Conservation (phyloP, 2,797 vertebrate species). For the Eulemur mongoz region DNA sequence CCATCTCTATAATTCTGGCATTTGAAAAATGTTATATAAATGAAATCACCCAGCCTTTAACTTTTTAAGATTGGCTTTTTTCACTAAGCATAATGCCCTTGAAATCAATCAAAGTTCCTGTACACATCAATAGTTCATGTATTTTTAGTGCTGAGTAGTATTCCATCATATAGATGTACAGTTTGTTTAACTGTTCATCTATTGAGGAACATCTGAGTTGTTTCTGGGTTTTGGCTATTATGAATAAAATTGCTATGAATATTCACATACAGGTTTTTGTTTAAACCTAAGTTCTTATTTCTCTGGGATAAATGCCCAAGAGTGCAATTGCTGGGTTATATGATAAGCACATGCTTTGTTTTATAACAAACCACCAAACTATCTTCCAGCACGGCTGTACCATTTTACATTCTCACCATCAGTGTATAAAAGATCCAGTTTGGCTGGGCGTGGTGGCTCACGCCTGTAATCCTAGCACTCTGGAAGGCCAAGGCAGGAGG, state of each 20-base stretch:
- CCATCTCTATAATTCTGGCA: constrained; percentile 11
- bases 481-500: too few species aligned
- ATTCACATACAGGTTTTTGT: neutral
- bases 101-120: constrained; percentile 32
- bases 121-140: neutral
- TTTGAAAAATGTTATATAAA: constrained; percentile 33
- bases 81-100: constrained; percentile 30
- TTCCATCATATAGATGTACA: neutral
- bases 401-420: neutral
- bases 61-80: neutral
- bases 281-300: constrained; percentile 25
- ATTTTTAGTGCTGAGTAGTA: constrained; percentile 1
- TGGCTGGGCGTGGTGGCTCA: too few species aligned
- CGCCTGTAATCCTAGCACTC: too few species aligned
- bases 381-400: neutral
- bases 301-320: constrained; percentile 10
- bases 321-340: neutral
- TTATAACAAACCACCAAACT: neutral
- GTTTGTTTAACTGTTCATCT: constrained; percentile 40
- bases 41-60: neutral
- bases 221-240: neutral
- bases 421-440: neutral
- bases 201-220: neutral
- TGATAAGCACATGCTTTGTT: neutral
- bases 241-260: constrained; percentile 5